Conservation (phyloP, 1,140 invertebrate species). For the Oryctes rhinoceros region DNA sequence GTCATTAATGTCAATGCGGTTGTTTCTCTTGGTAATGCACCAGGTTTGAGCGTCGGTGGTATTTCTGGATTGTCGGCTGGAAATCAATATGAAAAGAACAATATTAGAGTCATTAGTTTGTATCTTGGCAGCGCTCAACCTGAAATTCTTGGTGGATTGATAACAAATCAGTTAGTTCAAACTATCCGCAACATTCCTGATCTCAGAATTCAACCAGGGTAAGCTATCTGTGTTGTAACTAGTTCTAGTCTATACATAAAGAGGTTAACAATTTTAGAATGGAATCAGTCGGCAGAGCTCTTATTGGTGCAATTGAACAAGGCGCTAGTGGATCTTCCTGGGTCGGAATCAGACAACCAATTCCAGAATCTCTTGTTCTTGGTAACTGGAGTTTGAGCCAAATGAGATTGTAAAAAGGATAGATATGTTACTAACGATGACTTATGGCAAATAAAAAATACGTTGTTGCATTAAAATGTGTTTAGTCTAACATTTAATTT, state of each 20-base stretch:
- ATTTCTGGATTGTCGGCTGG: background rate
- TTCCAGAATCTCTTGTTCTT: background rate
- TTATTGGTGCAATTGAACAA: constrained; percentile 24
- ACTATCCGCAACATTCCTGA: background rate
- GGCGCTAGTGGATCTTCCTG: background rate
- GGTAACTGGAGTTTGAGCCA: constrained; percentile 2
- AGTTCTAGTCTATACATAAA: background rate
- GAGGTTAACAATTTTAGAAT: background rate
- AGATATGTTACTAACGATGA: background rate
- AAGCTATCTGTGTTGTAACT: background rate
- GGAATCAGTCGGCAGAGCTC: background rate
- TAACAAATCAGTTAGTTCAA: constrained; percentile 4
- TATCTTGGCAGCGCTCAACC: background rate
- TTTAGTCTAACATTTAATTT: background rate
- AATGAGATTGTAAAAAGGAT: constrained; percentile 26
- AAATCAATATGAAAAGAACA: constrained; percentile 17
- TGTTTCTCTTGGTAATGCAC: background rate
- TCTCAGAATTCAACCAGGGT: constrained; percentile 11
- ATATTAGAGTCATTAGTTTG: constrained; percentile 19
- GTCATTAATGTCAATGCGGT: constrained; percentile 1
- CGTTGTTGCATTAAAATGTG: constrained; percentile 20
- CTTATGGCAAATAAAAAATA: background rate
- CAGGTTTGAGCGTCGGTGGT: background rate
- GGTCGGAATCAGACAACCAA: background rate
- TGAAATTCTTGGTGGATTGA: background rate